phyloP scores from a whole-genome alignment of 2,797 vertebrate species.

The Poecilia velifera region DNA sequence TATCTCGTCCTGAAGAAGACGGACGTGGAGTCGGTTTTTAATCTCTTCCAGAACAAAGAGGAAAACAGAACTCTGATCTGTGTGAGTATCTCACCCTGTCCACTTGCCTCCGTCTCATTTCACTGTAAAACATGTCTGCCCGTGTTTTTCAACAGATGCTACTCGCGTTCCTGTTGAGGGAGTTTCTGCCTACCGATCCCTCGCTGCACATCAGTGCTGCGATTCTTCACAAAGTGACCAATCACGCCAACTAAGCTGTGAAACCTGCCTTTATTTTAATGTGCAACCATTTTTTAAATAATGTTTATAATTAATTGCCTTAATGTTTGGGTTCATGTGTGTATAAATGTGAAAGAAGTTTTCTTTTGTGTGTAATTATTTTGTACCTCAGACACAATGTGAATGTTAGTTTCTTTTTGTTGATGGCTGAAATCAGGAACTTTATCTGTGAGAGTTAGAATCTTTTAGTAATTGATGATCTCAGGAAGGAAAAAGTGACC shows the following conservation, averaged over 20 bases:
- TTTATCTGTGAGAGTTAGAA: background rate
- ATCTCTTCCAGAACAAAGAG: slow-evolving; percentile 79
- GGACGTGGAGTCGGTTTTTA: slow-evolving; percentile 76
- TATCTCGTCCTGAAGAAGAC: slow-evolving; percentile 75
- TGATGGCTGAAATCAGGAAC: slow-evolving; percentile 14
- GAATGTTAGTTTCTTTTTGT: slow-evolving; percentile 29
- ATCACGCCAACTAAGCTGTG: slow-evolving; percentile 44
- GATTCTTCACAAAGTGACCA: slow-evolving; percentile 61
- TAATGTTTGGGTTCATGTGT: slow-evolving; percentile 22
- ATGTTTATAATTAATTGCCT: slow-evolving; percentile 42
- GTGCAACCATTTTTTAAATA: slow-evolving; percentile 46
- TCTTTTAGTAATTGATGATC: slow-evolving; percentile 13
- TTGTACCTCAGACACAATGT: slow-evolving; percentile 57
- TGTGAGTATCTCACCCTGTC: slow-evolving; percentile 68
- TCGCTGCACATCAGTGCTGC: slow-evolving; percentile 47
- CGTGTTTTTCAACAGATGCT: slow-evolving; percentile 65
- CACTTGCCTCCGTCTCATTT: background rate
- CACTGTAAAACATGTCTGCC: background rate
- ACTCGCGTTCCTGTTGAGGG: slow-evolving; percentile 71
- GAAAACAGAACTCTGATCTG: slow-evolving; percentile 82
- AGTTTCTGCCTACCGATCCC: slow-evolving; percentile 73
- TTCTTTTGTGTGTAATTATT: background rate
- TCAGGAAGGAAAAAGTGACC: slow-evolving; percentile 18
- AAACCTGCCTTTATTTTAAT: slow-evolving; percentile 47
- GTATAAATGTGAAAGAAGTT: background rate